Evolutionary conservation across 2,113 vertebrate species (phyloP).

Genomic region (Myrmophylax atrothorax): DNA sequence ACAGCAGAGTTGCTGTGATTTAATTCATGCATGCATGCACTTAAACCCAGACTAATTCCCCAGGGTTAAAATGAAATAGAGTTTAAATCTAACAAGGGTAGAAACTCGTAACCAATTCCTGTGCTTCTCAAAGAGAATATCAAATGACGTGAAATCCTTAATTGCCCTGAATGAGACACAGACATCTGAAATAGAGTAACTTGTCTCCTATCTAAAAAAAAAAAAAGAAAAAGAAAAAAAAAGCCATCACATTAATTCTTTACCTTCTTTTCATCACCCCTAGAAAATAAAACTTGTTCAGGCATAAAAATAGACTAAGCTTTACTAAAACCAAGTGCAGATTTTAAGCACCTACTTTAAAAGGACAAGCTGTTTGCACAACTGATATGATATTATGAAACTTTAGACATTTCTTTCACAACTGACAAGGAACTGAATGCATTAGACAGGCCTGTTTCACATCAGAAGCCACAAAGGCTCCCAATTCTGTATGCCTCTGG

Average conservation of each 20-base stretch:
- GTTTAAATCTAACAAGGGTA: conserved; percentile 10
- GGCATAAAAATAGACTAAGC: background rate
- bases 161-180: background rate
- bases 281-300: background rate
- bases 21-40: background rate
- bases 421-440: conserved; percentile 35
- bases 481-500: background rate
- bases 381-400: conserved; percentile 58
- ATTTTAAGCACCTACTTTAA: conserved; percentile 33
- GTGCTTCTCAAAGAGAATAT: conserved; percentile 8
- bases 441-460: conserved; percentile 46
- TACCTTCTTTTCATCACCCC: background rate
- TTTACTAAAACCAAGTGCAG: conserved; percentile 14
- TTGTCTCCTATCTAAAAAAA: background rate
- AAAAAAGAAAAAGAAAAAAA: background rate
- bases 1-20: background rate
- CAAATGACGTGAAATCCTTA: conserved; percentile 7
- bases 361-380: conserved; percentile 25
- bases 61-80: background rate
- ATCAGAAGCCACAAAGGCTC: conserved; percentile 57
- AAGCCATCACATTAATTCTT: background rate
- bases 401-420: conserved; percentile 56
- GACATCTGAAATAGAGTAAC: background rate
- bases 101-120: background rate
- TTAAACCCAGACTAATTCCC: background rate